Base-by-base conservation (phyloP, 2,888 invertebrate species). In the Girardia tigrina region DNA sequence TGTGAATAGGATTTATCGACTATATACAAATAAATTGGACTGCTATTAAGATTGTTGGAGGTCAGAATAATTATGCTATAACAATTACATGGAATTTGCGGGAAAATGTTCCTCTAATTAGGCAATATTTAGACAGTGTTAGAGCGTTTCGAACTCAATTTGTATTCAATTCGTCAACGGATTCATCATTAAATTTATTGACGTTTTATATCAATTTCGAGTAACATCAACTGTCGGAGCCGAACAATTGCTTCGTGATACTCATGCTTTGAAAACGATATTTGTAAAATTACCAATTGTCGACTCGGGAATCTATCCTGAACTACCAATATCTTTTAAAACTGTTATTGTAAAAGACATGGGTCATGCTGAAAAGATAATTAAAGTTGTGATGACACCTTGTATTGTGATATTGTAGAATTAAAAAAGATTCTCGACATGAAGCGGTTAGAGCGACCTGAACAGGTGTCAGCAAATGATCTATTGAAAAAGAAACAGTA, bases 321-420 rank as follows among this genome's bases (percentile, higher is more conserved):
- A 14, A 20, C 42, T 20, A 16, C 42, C 42, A 42, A 14, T 14
- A 42, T 16, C 14, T 42, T 42, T 42, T 20, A 42, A 14, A 42
- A 42, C 14, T 20, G 14, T 89, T 28, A 91, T 92, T 0, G 88
- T 90, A 0, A 89, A 90, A 85, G 88, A 94, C 36, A 95, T 98
- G 94, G 92, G 92, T 0, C 91, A 92, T 81, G 95, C 95, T 0
- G 98, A 98, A 85, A 94, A 97, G 92, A 91, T 98, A 42, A 86
- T 98, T n/a, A 98, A 86, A 86, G 88, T 97, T 28, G 93, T 95
- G 0, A 95, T 97, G 95, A 90, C 94, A 14, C 85, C 89, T n/a
- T n/a, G n/a, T n/a, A n/a, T n/a, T n/a, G n/a, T n/a, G n/a, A n/a
- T n/a, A n/a, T n/a, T n/a, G n/a, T n/a, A n/a, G n/a, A n/a, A n/a